Percentiles rank a stretch among this genome's conserved stretches.
Conservation (phyloP, 1,140 invertebrate species). For the Drepana arcuata region DNA sequence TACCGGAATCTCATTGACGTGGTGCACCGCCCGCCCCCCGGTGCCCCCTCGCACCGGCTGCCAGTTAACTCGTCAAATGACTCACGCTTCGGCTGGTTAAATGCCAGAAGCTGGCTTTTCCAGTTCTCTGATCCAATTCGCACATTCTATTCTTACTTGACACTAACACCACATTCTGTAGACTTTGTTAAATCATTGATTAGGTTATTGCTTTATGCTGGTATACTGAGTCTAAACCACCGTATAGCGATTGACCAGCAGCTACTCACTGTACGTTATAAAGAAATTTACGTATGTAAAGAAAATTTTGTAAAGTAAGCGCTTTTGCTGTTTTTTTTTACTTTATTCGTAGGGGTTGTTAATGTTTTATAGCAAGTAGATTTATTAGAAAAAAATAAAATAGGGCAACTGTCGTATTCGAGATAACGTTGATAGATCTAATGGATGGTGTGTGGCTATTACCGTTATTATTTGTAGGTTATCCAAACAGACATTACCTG, state of each 20-base stretch:
- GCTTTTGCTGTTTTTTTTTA: too few species aligned
- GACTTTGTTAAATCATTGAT: conserved; percentile 19
- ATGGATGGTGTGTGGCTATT: background rate
- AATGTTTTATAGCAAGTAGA: too few species aligned
- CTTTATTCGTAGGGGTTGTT: too few species aligned
- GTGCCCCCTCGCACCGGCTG: conserved; percentile 31
- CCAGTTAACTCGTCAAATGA: conserved; percentile 68
- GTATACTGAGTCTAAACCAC: too few species aligned
- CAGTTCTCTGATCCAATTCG: conserved; percentile 63
- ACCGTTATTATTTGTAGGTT: background rate
- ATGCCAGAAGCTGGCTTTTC: conserved; percentile 66
- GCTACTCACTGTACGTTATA: too few species aligned
- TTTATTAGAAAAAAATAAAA: too few species aligned
- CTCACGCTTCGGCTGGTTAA: conserved; percentile 60
- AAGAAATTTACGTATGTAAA: too few species aligned
- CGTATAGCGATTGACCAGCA: too few species aligned
- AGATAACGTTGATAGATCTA: too few species aligned
- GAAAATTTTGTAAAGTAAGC: too few species aligned
- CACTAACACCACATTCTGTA: conserved; percentile 24
- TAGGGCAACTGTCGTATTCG: too few species aligned
- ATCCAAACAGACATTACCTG: background rate
- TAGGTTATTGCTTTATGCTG: conserved; percentile 4
- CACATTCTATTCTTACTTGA: conserved; percentile 45
- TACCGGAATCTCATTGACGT: conserved; percentile 70
- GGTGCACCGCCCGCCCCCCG: conserved; percentile 48